These are phyloP conservation scores for Diploptera punctata DNA, from an alignment of 2,888 invertebrate species.

Conservation along the genomic window DNA sequence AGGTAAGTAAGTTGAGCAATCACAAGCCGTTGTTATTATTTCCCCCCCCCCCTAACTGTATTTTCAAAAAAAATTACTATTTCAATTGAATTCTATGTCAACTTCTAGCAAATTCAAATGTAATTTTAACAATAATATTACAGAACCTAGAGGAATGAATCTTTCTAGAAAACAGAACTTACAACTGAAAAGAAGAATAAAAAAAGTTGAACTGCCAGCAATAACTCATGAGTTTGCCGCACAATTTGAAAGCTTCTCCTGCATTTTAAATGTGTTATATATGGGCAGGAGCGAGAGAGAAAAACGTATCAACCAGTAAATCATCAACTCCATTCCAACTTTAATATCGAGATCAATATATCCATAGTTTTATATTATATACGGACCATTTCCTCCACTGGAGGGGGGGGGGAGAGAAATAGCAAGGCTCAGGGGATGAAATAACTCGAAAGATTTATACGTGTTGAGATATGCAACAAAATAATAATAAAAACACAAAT, in stretches of 20 bases:
- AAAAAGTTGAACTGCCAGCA: neutral
- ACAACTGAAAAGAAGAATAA: constrained; percentile 7
- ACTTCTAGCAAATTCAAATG: too few species aligned
- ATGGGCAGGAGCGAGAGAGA: constrained; percentile 3
- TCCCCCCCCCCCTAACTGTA: too few species aligned
- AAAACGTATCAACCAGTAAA: constrained; percentile 31
- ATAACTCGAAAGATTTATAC: constrained; percentile 23
- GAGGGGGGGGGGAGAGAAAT: constrained; percentile 48
- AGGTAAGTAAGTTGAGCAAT: too few species aligned
- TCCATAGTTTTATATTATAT: constrained; percentile 37
- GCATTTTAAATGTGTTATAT: constrained; percentile 25
- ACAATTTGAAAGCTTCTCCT: constrained; percentile 23
- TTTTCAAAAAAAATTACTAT: too few species aligned
- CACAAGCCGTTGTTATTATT: too few species aligned
- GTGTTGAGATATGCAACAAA: constrained; percentile 20
- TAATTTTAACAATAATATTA: too few species aligned
- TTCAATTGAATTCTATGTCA: too few species aligned
- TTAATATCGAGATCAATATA: constrained; percentile 39
- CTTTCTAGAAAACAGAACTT: too few species aligned
- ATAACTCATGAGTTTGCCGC: constrained; percentile 21
- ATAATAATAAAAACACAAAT: neutral
- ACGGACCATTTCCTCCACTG: constrained; percentile 40
- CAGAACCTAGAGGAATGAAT: too few species aligned
- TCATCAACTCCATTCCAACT: constrained; percentile 35
- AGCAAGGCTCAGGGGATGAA: neutral